Evolutionary conservation across 2,797 vertebrate genomes (phyloP).

Genomic region (Enteromius thamalakanensis): DNA sequence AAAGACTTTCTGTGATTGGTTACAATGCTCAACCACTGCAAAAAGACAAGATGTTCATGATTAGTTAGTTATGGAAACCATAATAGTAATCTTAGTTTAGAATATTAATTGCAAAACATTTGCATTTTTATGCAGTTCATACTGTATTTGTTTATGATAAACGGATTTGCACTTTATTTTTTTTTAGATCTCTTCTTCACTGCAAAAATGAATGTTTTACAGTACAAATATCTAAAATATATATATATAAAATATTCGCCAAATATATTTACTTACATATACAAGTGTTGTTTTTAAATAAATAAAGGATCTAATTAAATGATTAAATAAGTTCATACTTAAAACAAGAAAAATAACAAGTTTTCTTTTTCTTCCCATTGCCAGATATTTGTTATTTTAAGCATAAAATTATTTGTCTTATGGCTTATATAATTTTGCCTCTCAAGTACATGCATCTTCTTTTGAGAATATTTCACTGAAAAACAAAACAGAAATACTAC

Average conservation of each 20-base stretch:
- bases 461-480: neutral
- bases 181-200: neutral
- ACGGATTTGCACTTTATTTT: neutral
- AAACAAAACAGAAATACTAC: neutral
- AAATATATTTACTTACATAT: neutral
- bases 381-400: neutral
- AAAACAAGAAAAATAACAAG: neutral
- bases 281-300: neutral
- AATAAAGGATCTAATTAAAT: neutral
- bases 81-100: neutral
- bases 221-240: too few relatives aligned
- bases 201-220: neutral
- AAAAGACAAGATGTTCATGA: neutral
- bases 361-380: neutral
- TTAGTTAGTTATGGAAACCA: neutral
- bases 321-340: neutral
- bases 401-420: neutral
- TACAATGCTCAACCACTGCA: neutral
- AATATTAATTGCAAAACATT: neutral
- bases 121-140: neutral
- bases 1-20: neutral
- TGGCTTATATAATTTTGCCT: neutral
- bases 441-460: neutral
- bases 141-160: neutral
- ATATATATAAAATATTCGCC: neutral